These are phyloP conservation scores for Eulemur mongoz DNA, from an alignment of 2,797 vertebrate genomes.

Conservation along the genomic window DNA sequence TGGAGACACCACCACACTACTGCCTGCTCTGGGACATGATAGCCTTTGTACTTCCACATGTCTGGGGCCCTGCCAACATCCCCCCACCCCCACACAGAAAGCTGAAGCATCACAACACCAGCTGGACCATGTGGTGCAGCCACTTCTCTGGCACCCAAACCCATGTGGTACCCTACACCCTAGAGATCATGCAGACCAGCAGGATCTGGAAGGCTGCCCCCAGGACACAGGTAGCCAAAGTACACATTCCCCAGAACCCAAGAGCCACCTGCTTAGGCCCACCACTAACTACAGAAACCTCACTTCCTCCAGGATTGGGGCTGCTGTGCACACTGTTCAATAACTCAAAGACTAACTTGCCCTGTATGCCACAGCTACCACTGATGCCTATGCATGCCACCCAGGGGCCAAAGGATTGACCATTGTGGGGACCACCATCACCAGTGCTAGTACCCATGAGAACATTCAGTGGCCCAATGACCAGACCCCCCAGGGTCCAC, in stretches of 20 bases:
- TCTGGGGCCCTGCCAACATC: not conserved
- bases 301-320: not conserved
- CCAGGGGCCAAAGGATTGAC: not conserved
- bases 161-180: not conserved
- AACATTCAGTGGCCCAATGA: not conserved
- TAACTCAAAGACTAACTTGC: not conserved
- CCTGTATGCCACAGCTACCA: not conserved
- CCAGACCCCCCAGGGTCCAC: not conserved
- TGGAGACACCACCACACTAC: not conserved
- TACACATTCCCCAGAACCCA: not conserved
- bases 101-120: not conserved
- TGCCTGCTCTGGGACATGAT: not conserved
- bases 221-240: not conserved
- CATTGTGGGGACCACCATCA: not conserved
- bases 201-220: not conserved
- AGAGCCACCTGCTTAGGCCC: too few relatives aligned
- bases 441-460: not conserved
- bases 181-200: not conserved
- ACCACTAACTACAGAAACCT: not conserved
- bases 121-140: not conserved
- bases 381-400: not conserved
- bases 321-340: not conserved
- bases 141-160: not conserved
- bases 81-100: too few relatives aligned
- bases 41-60: not conserved